Conservation (phyloP, 2,797 vertebrate genomes). For the Prionace glauca region DNA sequence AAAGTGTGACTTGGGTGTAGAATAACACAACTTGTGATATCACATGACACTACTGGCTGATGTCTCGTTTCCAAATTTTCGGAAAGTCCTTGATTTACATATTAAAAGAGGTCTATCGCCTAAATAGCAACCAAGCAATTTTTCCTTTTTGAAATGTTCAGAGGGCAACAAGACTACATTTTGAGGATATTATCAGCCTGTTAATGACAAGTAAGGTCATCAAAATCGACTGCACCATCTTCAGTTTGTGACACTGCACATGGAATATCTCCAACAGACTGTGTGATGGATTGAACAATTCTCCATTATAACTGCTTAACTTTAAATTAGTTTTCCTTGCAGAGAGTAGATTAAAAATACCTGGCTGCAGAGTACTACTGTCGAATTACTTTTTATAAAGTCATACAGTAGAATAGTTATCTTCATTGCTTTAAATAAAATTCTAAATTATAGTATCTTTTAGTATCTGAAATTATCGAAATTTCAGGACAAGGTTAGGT, state of each 20-base stretch:
- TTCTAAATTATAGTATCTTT: background rate
- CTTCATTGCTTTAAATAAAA: background rate
- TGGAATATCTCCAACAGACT: background rate
- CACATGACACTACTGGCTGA: too few relatives aligned
- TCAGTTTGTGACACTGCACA: background rate
- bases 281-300: background rate
- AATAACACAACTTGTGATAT: background rate
- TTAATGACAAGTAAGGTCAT: background rate
- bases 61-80: too few relatives aligned
- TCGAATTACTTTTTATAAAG: background rate
- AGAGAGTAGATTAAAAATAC: too few relatives aligned
- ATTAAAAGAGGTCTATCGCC: too few relatives aligned
- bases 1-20: too few relatives aligned
- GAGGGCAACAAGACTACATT: background rate
- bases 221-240: background rate
- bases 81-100: background rate
- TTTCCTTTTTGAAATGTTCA: too few relatives aligned
- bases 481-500: too few relatives aligned
- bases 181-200: background rate
- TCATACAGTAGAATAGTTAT: background rate
- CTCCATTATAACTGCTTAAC: too few relatives aligned
- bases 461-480: too few relatives aligned
- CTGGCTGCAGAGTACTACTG: too few relatives aligned
- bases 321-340: too few relatives aligned
- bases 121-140: too few relatives aligned